phyloP scores from a whole-genome alignment of 2,888 invertebrate genomes.

The Drosophila prolongata region DNA sequence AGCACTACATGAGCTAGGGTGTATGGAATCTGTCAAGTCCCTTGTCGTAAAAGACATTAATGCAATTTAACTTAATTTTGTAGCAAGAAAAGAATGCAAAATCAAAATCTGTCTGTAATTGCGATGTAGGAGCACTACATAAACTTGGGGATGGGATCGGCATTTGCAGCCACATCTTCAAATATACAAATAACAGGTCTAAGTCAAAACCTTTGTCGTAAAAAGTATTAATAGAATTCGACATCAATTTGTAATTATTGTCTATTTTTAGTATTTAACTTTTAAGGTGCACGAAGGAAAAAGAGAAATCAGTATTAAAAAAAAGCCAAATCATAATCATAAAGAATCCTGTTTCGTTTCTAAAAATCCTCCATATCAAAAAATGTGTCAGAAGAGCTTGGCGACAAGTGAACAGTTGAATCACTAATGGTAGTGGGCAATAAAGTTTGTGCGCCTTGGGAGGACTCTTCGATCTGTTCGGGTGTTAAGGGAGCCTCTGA shows the following conservation, averaged over 20 bases:
- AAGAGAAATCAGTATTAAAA: background rate
- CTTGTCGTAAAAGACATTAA: no score
- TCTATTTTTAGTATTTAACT: background rate
- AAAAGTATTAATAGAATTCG: no score
- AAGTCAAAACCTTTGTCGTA: no score
- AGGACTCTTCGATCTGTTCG: background rate
- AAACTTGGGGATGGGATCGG: no score
- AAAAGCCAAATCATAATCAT: background rate
- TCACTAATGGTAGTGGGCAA: background rate
- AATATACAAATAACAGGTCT: no score
- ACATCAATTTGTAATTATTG: background rate
- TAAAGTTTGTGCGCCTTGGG: background rate
- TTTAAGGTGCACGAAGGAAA: background rate
- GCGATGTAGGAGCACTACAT: no score
- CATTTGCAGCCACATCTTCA: no score
- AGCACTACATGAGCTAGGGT: no score
- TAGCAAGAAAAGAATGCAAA: no score
- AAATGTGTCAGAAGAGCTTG: constrained; percentile 32
- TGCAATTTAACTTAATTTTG: no score
- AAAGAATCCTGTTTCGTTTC: background rate
- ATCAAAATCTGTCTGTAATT: no score
- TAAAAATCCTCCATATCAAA: background rate
- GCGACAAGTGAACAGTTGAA: background rate
- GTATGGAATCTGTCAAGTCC: no score
- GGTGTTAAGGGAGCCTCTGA: background rate